A percentile compares a stretch with the other conserved stretches of the same genome.
Evolutionary conservation across 2,113 vertebrate genomes (phyloP).

Genomic region (Antechinus flavipes): DNA sequence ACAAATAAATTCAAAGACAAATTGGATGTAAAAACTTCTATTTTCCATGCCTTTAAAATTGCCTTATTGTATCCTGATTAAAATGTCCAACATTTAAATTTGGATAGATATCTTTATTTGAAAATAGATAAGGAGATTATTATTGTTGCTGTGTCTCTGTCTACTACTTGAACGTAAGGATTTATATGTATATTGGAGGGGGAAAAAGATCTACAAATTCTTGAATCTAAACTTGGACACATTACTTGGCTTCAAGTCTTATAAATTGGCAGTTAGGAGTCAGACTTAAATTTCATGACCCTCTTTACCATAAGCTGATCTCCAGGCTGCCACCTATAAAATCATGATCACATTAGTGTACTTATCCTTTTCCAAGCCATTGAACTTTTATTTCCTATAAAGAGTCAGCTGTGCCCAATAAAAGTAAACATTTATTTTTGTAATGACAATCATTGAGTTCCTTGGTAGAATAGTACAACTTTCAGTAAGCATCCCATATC

Average conservation of each 20-base stretch:
- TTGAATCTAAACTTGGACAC: neutral
- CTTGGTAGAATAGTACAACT: neutral
- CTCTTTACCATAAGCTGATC: neutral
- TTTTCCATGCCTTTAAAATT: neutral
- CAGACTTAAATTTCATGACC: neutral
- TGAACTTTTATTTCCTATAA: neutral
- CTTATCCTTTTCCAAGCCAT: neutral
- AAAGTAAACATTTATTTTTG: slow-evolving; percentile 2
- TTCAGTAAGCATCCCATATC: neutral
- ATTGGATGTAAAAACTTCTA: neutral
- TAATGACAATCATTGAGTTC: neutral
- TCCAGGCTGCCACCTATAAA: neutral
- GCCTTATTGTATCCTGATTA: neutral
- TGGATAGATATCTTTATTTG: neutral
- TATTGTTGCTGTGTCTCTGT: neutral
- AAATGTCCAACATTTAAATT: neutral
- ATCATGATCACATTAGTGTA: neutral
- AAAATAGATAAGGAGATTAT: neutral
- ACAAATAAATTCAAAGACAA: neutral
- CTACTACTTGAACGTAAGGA: neutral
- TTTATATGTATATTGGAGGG: neutral
- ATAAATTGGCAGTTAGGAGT: neutral
- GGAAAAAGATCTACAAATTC: neutral
- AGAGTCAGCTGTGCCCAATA: neutral
- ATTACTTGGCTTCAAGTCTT: neutral